Percentiles rank a stretch among this genome's conserved stretches.
Conservation (phyloP, 2,888 invertebrate species). For the Microplitis deprimator region DNA sequence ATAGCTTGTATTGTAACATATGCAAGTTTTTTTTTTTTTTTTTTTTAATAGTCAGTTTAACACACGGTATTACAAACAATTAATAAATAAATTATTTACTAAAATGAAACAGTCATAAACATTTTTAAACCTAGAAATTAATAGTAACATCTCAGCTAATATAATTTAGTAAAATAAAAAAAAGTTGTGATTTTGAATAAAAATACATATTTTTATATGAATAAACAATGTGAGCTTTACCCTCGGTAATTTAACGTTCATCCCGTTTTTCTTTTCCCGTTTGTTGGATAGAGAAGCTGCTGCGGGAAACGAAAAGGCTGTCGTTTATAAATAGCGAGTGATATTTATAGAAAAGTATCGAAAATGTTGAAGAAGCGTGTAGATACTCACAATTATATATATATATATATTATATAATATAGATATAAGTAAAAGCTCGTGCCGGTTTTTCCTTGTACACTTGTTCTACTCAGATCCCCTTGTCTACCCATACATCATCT, state of each 20-base stretch:
- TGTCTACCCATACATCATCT: neutral
- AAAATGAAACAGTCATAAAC: neutral
- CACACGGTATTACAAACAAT: conserved; percentile 4
- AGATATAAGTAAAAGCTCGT: conserved; percentile 9
- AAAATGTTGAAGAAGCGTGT: conserved; percentile 47
- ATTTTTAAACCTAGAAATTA: neutral
- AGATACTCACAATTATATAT: conserved; percentile 42
- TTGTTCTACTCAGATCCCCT: neutral
- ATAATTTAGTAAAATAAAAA: neutral
- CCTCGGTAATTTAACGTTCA: conserved; percentile 36
- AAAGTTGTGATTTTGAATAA: neutral
- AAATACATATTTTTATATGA: too few relatives aligned
- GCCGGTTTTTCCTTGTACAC: conserved; percentile 5
- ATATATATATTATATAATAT: conserved; percentile 29
- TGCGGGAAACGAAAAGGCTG: conserved; percentile 51
- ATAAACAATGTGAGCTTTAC: neutral
- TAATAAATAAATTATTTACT: neutral
- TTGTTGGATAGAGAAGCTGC: conserved; percentile 36
- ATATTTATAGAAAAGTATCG: conserved; percentile 65
- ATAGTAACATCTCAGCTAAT: neutral
- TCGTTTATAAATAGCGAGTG: conserved; percentile 62
- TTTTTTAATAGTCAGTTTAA: neutral
- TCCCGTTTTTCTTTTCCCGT: conserved; percentile 29
- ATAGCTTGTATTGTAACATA: conserved; percentile 19
- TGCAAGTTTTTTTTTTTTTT: neutral